phyloP scores from a whole-genome alignment of 2,113 vertebrate genomes.

The Cebus imitator region DNA sequence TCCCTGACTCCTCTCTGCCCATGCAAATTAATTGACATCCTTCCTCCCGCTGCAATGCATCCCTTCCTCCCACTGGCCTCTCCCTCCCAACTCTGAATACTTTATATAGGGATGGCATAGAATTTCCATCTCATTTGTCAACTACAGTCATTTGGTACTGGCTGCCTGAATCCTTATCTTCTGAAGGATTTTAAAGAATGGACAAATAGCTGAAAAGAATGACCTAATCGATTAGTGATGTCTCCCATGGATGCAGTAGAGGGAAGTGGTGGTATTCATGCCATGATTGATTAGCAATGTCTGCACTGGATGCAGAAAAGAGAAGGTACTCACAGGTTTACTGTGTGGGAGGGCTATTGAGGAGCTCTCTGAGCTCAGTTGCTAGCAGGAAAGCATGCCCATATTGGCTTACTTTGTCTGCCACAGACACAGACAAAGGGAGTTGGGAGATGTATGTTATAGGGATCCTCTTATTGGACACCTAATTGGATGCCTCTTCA shows the following conservation, averaged over 20 bases:
- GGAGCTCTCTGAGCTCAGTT: background rate
- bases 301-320: background rate
- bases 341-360: too few relatives aligned
- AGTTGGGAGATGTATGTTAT: background rate
- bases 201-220: background rate
- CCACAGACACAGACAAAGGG: background rate
- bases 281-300: background rate
- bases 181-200: background rate
- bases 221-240: background rate
- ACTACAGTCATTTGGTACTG: background rate
- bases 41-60: background rate
- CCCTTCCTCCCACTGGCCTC: background rate
- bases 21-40: background rate
- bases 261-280: background rate
- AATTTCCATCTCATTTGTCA: background rate
- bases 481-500: background rate
- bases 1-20: background rate
- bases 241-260: background rate
- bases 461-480: too few relatives aligned
- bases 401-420: background rate
- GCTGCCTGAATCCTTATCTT: background rate
- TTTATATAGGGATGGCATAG: background rate
- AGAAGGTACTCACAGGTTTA: background rate
- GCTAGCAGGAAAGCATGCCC: background rate
- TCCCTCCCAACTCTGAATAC: background rate